Evolutionary conservation across 1,140 invertebrate genomes (phyloP), one percentile per base, ranked within the genome.

Genomic region (Ganaspis sp.): DNA sequence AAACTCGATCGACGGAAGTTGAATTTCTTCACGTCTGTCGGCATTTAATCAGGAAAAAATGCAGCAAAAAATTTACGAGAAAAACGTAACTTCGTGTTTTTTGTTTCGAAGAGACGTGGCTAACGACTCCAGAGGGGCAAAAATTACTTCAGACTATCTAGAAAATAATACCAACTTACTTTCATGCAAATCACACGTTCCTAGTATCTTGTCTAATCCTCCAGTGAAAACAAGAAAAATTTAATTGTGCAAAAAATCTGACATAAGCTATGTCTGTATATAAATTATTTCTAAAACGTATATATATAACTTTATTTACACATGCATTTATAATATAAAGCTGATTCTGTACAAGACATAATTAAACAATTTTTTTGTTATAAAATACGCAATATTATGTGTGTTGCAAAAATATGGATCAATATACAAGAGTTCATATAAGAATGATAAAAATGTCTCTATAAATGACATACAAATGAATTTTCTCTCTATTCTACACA

Each of bases 91-190:
- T 64, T 29, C 11, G 12, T 29, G 58, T 21, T 64, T 64, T 64
- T 64, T 64, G 58, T 64, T 21, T 26, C 12, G 1, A 29, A 64
- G 58, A 21, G 23, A n/a, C 58, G 58, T 64, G 21, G 58, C 58
- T 64, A 64, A 64, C 58, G 58, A 64, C 58, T 64, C 58, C 26
- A 29, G 21, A 15, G 58, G 58, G 58, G 58, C 58, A 64, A 64
- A 64, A 64, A 64, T 64, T 26, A 64, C 23, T 64, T 21, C 58
- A 29, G 58, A 15, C 23, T 12, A 23, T 64, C 54, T 64, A n/a
- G 58, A 29, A 64, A 64, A 64, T 64, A 64, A 29, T 26, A 29
- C 23, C 8, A 64, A 64, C 58, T 64, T 29, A 64, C 58, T 64
- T 64, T 29, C 58, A 64, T 64, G 58, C 58, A 64, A 64, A 64